Percentiles rank a stretch among this genome's conserved stretches.
phyloP scores from a whole-genome alignment of 1,140 invertebrate species.

The Probaryconus sp. region DNA sequence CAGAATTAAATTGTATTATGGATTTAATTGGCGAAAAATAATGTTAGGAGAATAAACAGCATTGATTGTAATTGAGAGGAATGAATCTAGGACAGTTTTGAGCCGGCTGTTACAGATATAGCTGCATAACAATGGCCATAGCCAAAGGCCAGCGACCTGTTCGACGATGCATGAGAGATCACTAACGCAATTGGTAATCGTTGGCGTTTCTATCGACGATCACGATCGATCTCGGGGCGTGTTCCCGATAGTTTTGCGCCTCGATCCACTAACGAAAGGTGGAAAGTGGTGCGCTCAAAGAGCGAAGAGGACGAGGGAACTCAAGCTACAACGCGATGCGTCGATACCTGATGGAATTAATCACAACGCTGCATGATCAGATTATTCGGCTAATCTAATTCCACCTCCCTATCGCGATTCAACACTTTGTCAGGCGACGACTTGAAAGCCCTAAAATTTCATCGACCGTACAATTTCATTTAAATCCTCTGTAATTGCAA shows the following conservation, averaged over 20 bases:
- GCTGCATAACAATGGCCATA: constrained; percentile 31
- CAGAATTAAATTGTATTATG: too few relatives aligned
- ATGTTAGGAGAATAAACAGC: constrained; percentile 32
- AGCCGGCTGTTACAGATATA: constrained; percentile 40
- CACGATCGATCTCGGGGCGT: constrained; percentile 59
- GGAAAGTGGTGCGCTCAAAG: constrained; percentile 36
- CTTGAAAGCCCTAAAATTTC: too few relatives aligned
- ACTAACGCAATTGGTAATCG: constrained; percentile 54
- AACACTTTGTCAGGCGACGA: constrained; percentile 12
- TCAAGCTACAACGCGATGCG: constrained; percentile 60
- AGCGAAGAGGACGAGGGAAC: constrained; percentile 9
- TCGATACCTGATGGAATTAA: constrained; percentile 61
- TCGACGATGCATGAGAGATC: constrained; percentile 45
- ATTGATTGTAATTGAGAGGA: too few relatives aligned
- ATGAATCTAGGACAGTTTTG: constrained; percentile 33
- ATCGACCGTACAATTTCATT: too few relatives aligned
- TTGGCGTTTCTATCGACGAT: constrained; percentile 53
- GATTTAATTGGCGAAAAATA: too few relatives aligned
- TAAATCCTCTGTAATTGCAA: too few relatives aligned
- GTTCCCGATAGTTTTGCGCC: constrained; percentile 59
- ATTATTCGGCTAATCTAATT: constrained; percentile 65
- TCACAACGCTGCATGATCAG: constrained; percentile 61
- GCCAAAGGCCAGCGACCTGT: constrained; percentile 45
- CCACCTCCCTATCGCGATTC: constrained; percentile 47
- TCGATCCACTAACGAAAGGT: constrained; percentile 39